Conservation (phyloP, 2,797 vertebrate species). For the Gymnopithys bicolor region DNA sequence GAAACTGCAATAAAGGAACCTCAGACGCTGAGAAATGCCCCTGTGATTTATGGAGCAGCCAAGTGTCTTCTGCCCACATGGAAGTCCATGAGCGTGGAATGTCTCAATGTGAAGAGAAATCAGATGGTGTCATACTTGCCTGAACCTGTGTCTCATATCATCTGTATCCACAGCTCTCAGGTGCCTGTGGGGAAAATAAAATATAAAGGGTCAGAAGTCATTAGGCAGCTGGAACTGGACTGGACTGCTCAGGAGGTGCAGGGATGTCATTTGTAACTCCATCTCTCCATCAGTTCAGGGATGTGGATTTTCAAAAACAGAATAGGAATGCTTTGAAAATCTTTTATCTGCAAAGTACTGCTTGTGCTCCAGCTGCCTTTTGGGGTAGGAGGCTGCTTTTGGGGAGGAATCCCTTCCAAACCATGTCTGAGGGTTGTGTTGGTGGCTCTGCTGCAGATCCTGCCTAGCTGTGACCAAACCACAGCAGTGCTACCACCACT, state of each 20-base stretch:
- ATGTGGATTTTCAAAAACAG: neutral
- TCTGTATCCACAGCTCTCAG: neutral
- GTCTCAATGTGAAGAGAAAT: neutral
- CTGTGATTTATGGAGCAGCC: neutral
- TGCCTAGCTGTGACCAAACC: neutral
- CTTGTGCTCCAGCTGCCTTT: neutral
- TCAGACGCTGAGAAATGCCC: neutral
- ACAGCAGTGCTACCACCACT: neutral
- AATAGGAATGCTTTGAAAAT: neutral
- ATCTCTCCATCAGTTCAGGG: neutral
- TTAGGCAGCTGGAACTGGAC: neutral
- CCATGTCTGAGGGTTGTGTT: neutral
- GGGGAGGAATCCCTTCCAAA: neutral
- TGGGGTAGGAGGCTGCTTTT: neutral
- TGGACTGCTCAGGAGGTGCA: neutral
- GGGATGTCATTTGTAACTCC: neutral
- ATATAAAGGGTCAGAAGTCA: neutral
- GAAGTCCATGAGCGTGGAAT: neutral
- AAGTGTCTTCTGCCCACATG: neutral
- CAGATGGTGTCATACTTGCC: neutral
- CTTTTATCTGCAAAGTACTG: neutral
- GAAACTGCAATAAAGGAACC: neutral
- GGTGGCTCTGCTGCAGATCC: neutral
- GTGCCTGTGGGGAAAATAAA: neutral
- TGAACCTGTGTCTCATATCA: neutral